phyloP scores from a whole-genome alignment of 2,797 vertebrate species.

The Pelobates cultripes region DNA sequence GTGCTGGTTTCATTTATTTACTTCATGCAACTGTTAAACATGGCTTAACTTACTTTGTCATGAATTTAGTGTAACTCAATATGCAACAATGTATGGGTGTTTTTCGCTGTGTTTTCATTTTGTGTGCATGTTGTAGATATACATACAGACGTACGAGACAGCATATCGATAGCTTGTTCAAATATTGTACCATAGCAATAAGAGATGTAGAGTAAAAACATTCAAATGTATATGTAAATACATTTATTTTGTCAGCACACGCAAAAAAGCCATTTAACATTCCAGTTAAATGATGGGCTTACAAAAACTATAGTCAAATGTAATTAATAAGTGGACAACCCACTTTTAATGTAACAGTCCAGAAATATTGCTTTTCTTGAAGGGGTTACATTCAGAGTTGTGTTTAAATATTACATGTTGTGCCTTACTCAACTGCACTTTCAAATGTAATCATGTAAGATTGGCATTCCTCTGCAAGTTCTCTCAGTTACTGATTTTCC shows the following conservation, averaged over 20 bases:
- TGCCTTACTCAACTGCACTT: too few relatives aligned
- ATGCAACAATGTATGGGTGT: neutral
- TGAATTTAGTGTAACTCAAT: slow-evolving; percentile 14
- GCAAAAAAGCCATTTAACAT: too few relatives aligned
- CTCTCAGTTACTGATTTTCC: too few relatives aligned
- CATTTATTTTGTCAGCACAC: neutral
- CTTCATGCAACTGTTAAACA: slow-evolving; percentile 12
- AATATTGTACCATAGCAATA: neutral
- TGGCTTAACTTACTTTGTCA: slow-evolving; percentile 7
- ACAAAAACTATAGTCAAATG: too few relatives aligned
- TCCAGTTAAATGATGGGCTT: too few relatives aligned
- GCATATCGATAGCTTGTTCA: neutral
- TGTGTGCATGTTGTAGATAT: neutral
- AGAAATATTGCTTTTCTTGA: too few relatives aligned
- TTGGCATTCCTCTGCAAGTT: too few relatives aligned
- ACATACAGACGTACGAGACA: neutral
- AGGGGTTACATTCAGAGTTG: too few relatives aligned
- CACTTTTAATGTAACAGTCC: too few relatives aligned
- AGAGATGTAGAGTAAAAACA: neutral
- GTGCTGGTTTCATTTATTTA: slow-evolving; percentile 17
- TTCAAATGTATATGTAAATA: neutral
- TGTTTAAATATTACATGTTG: too few relatives aligned
- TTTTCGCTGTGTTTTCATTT: neutral
- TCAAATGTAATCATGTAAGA: too few relatives aligned
- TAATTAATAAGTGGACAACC: too few relatives aligned